Base-by-base conservation (phyloP, 2,113 vertebrate species). In the Ailuropoda melanoleuca region DNA sequence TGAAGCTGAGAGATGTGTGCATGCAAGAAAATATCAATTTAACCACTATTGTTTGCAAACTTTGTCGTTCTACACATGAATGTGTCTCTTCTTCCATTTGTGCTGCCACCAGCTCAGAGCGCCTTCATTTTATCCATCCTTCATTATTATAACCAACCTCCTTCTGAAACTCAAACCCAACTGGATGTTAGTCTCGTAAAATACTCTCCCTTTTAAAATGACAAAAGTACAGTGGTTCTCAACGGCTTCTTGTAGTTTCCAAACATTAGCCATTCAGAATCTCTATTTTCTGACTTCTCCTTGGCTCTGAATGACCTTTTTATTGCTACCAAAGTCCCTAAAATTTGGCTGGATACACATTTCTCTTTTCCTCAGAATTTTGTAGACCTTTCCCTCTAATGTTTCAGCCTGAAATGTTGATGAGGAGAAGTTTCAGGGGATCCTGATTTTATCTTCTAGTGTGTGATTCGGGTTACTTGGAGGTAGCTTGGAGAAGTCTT, bases 31-130 rank as follows among this genome's bases (percentile, higher is more conserved):
- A 95, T 93, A 90, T 56, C 84, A 94, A 82, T 93, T 95, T 97
- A 97, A 58, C 46, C 85, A 80, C 21, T 60, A 91, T 93, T 97
- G 97, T 97, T 97, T 98, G 85, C 90, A 97, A 97, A 97, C 95
- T 95, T 89, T 92, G 68, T 43, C 78, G 78, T 66, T 81, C 23
- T 62, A 84, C n/a, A 90, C 15, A 80, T 62, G 50, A 78, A 84
- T 90, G 46, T 84, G 48, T 90, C 68, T 96, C 66, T 92, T 93
- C 34, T 96, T 88, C n/a, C 53, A 53, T 87, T 95, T 93, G 64
- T 87, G 56, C 68, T 53, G 31, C 48, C 68, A 75, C 43, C 53
- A 94, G n/a, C 17, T 72, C 95, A 80, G n/a, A 95, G 60, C 72
- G 74, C 18, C 46, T 97, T 88, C 39, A 85, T 90, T 48, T 91